Evolutionary conservation across 2,888 invertebrate genomes (phyloP), one percentile per base, ranked within the genome.

Genomic region (Aquatica leii): DNA sequence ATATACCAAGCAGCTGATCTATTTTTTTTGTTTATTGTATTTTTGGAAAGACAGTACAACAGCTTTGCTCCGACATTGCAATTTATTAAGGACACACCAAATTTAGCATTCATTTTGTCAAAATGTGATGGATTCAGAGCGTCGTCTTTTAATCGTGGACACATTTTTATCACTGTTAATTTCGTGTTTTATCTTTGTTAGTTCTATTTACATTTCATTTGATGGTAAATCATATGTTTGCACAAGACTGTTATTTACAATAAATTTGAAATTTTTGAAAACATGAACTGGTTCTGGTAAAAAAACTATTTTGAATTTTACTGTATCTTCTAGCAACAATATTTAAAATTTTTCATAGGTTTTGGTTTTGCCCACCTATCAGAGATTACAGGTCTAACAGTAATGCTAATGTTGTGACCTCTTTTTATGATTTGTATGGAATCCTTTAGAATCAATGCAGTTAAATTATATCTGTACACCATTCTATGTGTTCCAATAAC

Each of bases 331-430:
- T 15, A 21, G 49, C 49, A 3, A 21, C 20, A 11, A 49, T 49
- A n/a, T 49, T 49, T n/a, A 49, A 14, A 11, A 11, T 49, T 49
- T n/a, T 49, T 20, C 49, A 49, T 24, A 49, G 9, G 12, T 18
- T 20, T 9, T 20, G 20, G 18, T 49, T 49, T 15, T 20, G 9
- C 8, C 11, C 49, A 18, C 49, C 17, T 49, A 49, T 49, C 49
- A 6, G 49, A 49, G 3, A 18, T 14, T 24, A 49, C 49, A 21
- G 24, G 18, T 9, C n/a, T 8, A 49, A 49, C 24, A 49, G 9
- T 14, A 18, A 43, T 43, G 5, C 14, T 9, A 17, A 43, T 14
- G 2, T 43, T 15, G 9, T 43, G 15, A 15, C 14, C 8, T 40
- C 15, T 6, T 18, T 43, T 9, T 14, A 43, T 43, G 5, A 43